Percentiles rank a stretch among this genome's conserved stretches.
Conservation (phyloP, 1,140 invertebrate species). For the Sycobia sp. region DNA sequence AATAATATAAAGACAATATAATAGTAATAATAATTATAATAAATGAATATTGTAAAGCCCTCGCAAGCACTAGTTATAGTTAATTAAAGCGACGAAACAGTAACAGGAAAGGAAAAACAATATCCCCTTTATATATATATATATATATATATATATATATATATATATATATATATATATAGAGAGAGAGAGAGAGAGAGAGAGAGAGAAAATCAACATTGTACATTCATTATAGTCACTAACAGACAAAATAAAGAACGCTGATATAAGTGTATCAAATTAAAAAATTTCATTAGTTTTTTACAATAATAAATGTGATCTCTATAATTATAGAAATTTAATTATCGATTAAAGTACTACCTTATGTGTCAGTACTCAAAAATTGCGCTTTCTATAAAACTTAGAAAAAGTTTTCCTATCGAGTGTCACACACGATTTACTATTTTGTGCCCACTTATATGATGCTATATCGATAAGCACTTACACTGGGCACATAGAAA, state of each 20-base stretch:
- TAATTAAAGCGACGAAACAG: neutral
- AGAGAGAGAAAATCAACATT: constrained; percentile 16
- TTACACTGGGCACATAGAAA: constrained; percentile 1
- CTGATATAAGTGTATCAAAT: neutral
- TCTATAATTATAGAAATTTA: constrained; percentile 3
- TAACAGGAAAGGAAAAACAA: constrained; percentile 2
- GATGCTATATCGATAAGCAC: constrained; percentile 9
- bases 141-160: no score
- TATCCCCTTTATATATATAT: neutral
- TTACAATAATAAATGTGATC: neutral
- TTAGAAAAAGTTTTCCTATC: constrained; percentile 12
- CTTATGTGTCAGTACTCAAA: neutral
- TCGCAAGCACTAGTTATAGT: constrained; percentile 11
- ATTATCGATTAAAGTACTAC: neutral
- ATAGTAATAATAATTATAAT: neutral
- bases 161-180: no score
- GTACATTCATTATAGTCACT: neutral
- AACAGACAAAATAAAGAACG: neutral
- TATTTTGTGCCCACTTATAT: constrained; percentile 10
- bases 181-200: no score
- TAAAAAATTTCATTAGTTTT: neutral
- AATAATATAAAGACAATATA: constrained; percentile 9
- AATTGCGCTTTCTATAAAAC: constrained; percentile 2
- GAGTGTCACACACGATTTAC: neutral
- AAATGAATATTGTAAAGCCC: constrained; percentile 18